Percentiles rank a stretch among this genome's conserved stretches.
phyloP scores from a whole-genome alignment of 2,113 vertebrate genomes.

The Natator depressus region DNA sequence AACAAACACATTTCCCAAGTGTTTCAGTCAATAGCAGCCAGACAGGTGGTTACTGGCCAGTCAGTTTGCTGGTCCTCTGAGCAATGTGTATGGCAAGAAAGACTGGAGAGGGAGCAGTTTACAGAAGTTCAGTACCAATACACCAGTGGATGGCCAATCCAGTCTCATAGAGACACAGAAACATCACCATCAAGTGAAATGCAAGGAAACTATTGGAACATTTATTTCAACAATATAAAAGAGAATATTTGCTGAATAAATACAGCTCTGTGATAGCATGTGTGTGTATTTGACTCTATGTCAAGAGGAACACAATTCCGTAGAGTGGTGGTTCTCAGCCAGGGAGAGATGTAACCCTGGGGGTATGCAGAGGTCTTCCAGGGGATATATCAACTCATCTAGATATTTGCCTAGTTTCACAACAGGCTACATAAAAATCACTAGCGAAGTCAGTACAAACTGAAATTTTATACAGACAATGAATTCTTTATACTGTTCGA shows the following conservation, averaged over 20 bases:
- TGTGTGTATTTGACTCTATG: not conserved
- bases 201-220: not conserved
- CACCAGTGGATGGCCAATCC: not conserved
- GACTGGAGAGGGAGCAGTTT: not conserved
- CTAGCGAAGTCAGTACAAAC: too few species aligned
- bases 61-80: not conserved
- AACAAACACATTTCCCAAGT: slow-evolving; percentile 18
- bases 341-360: too few species aligned
- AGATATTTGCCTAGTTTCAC: too few species aligned
- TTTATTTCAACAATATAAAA: not conserved
- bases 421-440: too few species aligned
- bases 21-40: not conserved
- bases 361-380: too few species aligned
- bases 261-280: accelerated
- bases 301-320: not conserved
- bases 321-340: too few species aligned
- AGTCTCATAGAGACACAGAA: not conserved
- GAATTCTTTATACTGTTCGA: too few species aligned
- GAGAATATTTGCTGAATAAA: not conserved
- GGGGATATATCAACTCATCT: too few species aligned
- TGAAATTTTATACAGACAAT: too few species aligned
- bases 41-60: not conserved
- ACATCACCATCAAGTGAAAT: not conserved
- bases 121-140: not conserved
- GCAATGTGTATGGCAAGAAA: not conserved